phyloP scores from a whole-genome alignment of 2,888 invertebrate species.

The Habrosyne pyritoides region DNA sequence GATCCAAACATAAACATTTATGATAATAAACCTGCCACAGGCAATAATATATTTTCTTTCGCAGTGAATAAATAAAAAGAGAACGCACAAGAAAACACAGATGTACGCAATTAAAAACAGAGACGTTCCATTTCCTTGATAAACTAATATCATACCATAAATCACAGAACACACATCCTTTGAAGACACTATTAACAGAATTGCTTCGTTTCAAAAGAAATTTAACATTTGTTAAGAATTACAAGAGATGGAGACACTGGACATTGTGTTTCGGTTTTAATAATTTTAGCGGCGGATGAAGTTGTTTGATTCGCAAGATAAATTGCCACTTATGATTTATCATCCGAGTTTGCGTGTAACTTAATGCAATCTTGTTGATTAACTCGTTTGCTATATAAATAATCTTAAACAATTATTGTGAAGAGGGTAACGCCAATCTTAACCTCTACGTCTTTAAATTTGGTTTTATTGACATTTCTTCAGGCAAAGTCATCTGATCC shows the following conservation, averaged over 20 bases:
- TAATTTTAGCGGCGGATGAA: conserved; percentile 21
- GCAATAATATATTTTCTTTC: neutral
- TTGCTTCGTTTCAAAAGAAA: conserved; percentile 37
- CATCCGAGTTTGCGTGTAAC: conserved; percentile 36
- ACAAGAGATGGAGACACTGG: neutral
- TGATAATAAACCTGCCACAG: neutral
- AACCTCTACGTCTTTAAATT: neutral
- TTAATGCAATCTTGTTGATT: conserved; percentile 29
- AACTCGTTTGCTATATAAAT: neutral
- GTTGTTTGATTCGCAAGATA: conserved; percentile 43
- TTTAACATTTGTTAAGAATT: conserved; percentile 8
- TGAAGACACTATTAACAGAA: conserved; percentile 50
- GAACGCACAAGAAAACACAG: conserved; percentile 1
- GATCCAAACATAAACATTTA: neutral
- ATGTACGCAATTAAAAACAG: conserved; percentile 2
- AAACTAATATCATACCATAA: conserved; percentile 54
- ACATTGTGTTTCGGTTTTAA: conserved; percentile 1
- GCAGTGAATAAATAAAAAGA: conserved; percentile 1
- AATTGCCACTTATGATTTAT: conserved; percentile 42
- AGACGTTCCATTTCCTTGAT: conserved; percentile 24
- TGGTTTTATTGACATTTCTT: neutral
- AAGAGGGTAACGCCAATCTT: neutral
- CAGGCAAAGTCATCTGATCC: neutral
- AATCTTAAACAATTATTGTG: neutral
- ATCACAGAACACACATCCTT: conserved; percentile 51